A percentile compares a stretch with the other conserved stretches of the same genome.
Conservation (phyloP, 2,113 vertebrate species). For the Lepus americanus region DNA sequence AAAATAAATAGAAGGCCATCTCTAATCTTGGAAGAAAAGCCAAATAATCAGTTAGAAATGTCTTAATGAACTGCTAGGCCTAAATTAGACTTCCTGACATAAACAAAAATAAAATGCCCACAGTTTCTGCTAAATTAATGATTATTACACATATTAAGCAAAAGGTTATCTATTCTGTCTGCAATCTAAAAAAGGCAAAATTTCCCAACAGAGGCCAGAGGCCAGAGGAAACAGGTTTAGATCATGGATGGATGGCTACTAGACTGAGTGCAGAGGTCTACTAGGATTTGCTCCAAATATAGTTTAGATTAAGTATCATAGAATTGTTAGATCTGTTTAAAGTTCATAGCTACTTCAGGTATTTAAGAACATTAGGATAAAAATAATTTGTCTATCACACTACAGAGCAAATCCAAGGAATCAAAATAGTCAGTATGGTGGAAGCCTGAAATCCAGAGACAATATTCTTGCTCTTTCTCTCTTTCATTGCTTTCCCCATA, state of each 20-base stretch:
- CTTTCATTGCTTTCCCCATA: not conserved
- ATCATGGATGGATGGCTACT: not conserved
- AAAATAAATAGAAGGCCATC: conserved; percentile 68
- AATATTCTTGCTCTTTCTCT: too few relatives aligned
- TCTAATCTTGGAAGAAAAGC: conserved; percentile 64
- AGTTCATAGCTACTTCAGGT: conserved; percentile 55
- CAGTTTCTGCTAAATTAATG: conserved; percentile 68
- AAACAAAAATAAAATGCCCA: conserved; percentile 69
- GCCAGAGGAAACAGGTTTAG: not conserved
- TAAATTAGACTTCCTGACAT: conserved; percentile 58
- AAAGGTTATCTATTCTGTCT: conserved; percentile 62
- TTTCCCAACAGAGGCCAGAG: conserved; percentile 42
- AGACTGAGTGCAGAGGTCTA: conserved; percentile 55
- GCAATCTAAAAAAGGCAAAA: conserved; percentile 55
- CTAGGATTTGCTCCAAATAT: conserved; percentile 75
- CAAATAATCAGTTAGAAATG: conserved; percentile 72
- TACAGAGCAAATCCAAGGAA: conserved; percentile 66
- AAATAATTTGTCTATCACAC: conserved; percentile 49
- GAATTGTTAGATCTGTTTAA: conserved; percentile 62
- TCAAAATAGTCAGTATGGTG: not conserved
- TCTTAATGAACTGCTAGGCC: conserved; percentile 77
- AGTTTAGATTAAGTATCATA: conserved; percentile 48
- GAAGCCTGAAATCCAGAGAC: not conserved
- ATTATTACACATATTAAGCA: conserved; percentile 66
- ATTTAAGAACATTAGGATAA: conserved; percentile 68